Base-by-base conservation (phyloP, 2,888 invertebrate species). In the Octonoba sinensis region DNA sequence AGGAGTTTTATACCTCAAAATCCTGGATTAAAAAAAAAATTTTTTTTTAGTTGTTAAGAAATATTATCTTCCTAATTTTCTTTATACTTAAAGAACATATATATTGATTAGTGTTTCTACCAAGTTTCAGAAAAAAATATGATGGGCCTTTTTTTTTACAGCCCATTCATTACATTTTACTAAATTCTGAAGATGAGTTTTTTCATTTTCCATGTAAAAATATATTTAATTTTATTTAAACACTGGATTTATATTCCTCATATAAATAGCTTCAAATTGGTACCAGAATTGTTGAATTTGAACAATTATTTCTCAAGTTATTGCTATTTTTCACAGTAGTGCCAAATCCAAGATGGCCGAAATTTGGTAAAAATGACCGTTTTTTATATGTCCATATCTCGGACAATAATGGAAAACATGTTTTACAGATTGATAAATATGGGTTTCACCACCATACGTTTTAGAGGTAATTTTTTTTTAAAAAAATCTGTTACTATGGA, bases 351-450 rank as follows among this genome's bases (percentile, higher is more conserved):
- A 59, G 13, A 59, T 59, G 20, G 1, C 13, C 59, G 59, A 20
- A 20, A 59, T 59, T 24, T 59, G 59, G 59, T 13, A 59, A 59
- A 13, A 59, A 59, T 59, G 11, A 59, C 13, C 59, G 3, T 59
- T 59, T 59, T 59, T 18, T 13, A 59, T 6, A 13, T 24, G 59
- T 18, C 13, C 24, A 59, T 59, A 59, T 20, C 59, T 59, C 11
- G 20, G 59, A 3, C 20, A 59, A 59, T 24, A 20, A 22, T 13
- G 13, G n/a, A 4, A 2, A 59, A 59, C 3, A 59, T 59, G 24
- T 20, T 59, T 11, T 20, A 59, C 59, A 59, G 12, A 59, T 59
- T 20, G 6, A 22, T 3, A 13, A 15, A 4, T 13, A 3, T 15
- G 59, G 6, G 12, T 8, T 24, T 59, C 6, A 59, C 59, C 24